Evolutionary conservation across 2,797 vertebrate genomes (phyloP), one percentile per base, ranked within the genome.

Genomic region (Adrianichthys oophorus): DNA sequence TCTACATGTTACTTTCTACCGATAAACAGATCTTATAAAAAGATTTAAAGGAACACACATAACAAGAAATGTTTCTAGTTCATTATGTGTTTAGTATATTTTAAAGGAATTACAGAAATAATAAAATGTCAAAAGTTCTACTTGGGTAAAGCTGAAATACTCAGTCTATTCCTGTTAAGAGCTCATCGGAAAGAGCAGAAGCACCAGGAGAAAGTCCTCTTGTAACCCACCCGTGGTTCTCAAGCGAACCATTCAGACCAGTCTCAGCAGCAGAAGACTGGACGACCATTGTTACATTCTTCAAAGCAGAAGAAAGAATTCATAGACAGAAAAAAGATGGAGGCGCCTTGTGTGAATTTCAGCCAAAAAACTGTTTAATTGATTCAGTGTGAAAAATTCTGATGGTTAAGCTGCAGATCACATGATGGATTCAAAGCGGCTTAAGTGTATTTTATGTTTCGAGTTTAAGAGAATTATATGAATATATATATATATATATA

Each of bases 221-320:
- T 72, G 64, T 45, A 68, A 69, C 72, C 79, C 81, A 79, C 80
- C 83, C 84, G 62, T 76, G 50, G 68, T 68, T 85, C 73, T 84
- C 63, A 79, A 82, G 75, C 53, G 72, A 72, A 82, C 54, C 66
- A 72, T 76, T 85, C 64, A 58, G 43, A 77, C 74, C 54, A 70
- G 78, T 62, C 62, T 53, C 57, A 82, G 77, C 76, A 72, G 78
- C 71, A 87, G 81, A 87, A 62, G 73, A 85, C 85, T 88, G 82
- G 74, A 67, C 64, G 75, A 82, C 72, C 77, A 89, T 91, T 92
- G 87, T 91, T 76, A 19, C 15, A 19, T 63, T 56, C 81, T 78
- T 79, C 52, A 70, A 70, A 82, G 68, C 45, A 59, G 64, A 76
- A 72, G 63, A 85, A 83, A 76, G 65, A 64, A 62, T 52, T 69